Conservation (phyloP, 2,797 vertebrate genomes). For the Apodemus agrarius region DNA sequence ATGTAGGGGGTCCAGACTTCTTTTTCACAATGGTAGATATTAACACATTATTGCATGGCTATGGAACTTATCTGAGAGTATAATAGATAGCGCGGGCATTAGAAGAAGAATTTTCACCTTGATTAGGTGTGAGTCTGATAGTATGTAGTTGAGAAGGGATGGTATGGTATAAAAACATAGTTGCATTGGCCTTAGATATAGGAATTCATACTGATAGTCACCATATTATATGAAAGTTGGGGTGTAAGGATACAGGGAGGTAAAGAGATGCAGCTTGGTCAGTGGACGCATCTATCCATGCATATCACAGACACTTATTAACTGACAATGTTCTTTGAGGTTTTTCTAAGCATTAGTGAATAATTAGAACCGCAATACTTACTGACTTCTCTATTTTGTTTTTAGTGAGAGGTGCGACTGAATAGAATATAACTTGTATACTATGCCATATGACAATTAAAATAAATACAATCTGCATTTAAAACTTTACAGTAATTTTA, state of each 20-base stretch:
- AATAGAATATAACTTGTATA: slow-evolving; percentile 31
- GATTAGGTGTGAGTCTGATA: not conserved
- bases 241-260: not conserved
- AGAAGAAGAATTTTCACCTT: not conserved
- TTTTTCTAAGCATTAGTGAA: not conserved
- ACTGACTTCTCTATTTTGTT: slow-evolving; percentile 28
- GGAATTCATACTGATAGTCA: not conserved
- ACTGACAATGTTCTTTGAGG: not conserved
- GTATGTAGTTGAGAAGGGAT: not conserved
- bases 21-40: not conserved
- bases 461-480: slow-evolving; percentile 27
- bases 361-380: not conserved
- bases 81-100: not conserved
- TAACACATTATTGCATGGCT: not conserved
- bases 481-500: not conserved
- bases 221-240: not conserved
- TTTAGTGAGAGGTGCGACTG: not conserved
- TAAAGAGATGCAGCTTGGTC: not conserved
- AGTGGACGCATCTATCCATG: not conserved
- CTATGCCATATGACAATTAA: not conserved
- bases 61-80: not conserved
- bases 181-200: not conserved
- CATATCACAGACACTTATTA: not conserved
- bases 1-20: not conserved
- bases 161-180: not conserved